Base-by-base conservation (phyloP, 2,113 vertebrate species). In the Pluvianellus socialis region DNA sequence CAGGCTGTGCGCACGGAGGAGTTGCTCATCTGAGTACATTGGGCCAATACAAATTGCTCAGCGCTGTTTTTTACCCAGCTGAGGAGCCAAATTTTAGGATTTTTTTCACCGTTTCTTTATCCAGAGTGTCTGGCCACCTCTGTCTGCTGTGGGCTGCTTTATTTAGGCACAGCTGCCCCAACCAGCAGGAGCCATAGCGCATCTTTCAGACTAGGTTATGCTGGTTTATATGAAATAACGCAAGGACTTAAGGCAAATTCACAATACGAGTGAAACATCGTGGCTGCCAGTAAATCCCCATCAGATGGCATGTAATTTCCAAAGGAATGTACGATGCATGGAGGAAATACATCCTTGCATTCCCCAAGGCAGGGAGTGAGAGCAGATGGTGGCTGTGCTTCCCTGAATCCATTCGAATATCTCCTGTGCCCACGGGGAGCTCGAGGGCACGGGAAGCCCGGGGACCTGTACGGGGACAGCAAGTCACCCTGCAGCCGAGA, bases 281-380 rank as follows among this genome's bases (percentile, higher is more conserved):
- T 42, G 44, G 19, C 30, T 80, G 27, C 1, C 1, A 52, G 47
- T 26, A 49, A 44, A 35, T n/a, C 14, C 21, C 68, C 32, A 38
- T 62, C n/a, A 49, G 40, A 61, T 9, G 20, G 27, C 47, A 49
- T 0, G 0, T 3, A 14, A 11, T 18, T 94, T 63, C 32, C n/a
- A n/a, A 16, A 62, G 49, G 35, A 59, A 33, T 30, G 10, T 13
- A 21, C 1, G 7, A 35, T 8, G 14, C 12, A 6, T 9, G 17
- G 40, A 65, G 38, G 21, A 61, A n/a, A 71, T 38, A 14, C 10
- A 28, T 55, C 67, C 40, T 30, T 32, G 27, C 49, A 40, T 62
- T 30, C 32, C 12, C 15, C 0, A 0, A 49, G 62, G 45, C 28
- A 61, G 61, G 4, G 56, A 86, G 3, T 2, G 5, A 42, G 30